These are phyloP conservation scores for Temnothorax curvispinosus DNA, from an alignment of 1,140 invertebrate genomes.

Conservation along the genomic window DNA sequence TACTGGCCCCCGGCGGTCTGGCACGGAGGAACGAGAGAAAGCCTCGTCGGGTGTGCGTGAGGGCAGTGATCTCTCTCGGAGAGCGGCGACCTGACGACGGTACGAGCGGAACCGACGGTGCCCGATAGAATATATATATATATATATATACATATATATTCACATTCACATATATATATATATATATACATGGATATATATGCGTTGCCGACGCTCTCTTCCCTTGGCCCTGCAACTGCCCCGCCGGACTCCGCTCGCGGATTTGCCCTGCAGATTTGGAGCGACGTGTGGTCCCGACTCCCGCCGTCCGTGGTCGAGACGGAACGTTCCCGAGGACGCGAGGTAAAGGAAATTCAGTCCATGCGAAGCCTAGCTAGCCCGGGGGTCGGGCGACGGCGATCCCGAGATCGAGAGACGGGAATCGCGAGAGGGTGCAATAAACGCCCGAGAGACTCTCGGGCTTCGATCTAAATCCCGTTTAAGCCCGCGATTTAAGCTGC, in stretches of 20 bases:
- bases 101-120: constrained; percentile 75
- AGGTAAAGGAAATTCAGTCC: constrained; percentile 13
- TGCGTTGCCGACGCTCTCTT: neutral
- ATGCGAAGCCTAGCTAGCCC: neutral
- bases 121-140: constrained; percentile 61
- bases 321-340: constrained; percentile 13
- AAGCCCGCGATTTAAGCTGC: neutral
- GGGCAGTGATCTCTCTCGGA: constrained; percentile 85
- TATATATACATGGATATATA: neutral
- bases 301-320: neutral
- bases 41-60: constrained; percentile 82
- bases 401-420: neutral
- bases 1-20: constrained; percentile 66
- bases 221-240: constrained; percentile 7
- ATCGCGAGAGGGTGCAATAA: no score
- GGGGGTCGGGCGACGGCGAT: neutral
- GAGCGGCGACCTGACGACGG: constrained; percentile 85
- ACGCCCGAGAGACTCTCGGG: no score
- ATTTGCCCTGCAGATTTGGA: constrained; percentile 1
- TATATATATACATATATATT: neutral
- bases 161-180: neutral
- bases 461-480: neutral
- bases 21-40: constrained; percentile 78
- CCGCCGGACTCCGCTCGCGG: neutral
- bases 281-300: neutral